phyloP scores from a whole-genome alignment of 2,888 invertebrate genomes.

The Chalcosyrphus nemorum region DNA sequence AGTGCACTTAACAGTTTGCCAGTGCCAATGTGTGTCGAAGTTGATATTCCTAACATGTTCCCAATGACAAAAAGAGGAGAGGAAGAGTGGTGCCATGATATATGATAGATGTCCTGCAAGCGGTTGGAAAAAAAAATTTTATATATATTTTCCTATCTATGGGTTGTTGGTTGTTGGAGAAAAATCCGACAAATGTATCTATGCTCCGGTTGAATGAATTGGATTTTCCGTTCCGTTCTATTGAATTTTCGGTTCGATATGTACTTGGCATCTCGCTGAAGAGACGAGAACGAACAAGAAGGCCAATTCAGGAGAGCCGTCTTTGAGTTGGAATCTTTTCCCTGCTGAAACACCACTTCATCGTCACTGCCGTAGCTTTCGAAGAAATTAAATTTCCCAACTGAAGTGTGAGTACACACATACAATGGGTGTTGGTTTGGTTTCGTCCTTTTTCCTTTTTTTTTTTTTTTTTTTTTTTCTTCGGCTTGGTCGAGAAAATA shows the following conservation, averaged over 20 bases:
- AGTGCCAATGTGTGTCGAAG: constrained; percentile 52
- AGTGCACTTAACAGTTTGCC: constrained; percentile 71
- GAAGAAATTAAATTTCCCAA: constrained; percentile 52
- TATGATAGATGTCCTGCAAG: constrained; percentile 61
- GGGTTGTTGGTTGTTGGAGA: background rate
- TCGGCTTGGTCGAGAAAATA: constrained; percentile 1
- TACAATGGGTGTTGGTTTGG: background rate
- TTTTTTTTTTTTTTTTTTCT: constrained; percentile 2
- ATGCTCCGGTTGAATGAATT: constrained; percentile 56
- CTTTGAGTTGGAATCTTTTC: constrained; percentile 42
- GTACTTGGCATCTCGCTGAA: constrained; percentile 60
- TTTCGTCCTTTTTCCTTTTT: no score
- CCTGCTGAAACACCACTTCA: constrained; percentile 51
- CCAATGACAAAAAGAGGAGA: background rate
- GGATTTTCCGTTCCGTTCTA: constrained; percentile 47
- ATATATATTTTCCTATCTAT: background rate
- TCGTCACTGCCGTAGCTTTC: constrained; percentile 16
- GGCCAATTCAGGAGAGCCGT: constrained; percentile 60
- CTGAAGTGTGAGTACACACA: constrained; percentile 38
- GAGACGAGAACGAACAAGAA: constrained; percentile 55
- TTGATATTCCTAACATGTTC: constrained; percentile 70
- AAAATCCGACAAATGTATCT: constrained; percentile 65
- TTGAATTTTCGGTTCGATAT: constrained; percentile 41
- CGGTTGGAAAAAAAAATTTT: constrained; percentile 35
- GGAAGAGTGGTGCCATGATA: no score